A percentile compares a stretch with the other conserved stretches of the same genome.
Evolutionary conservation across 2,888 invertebrate species (phyloP).

Genomic region (Lepidochrysops patricia): DNA sequence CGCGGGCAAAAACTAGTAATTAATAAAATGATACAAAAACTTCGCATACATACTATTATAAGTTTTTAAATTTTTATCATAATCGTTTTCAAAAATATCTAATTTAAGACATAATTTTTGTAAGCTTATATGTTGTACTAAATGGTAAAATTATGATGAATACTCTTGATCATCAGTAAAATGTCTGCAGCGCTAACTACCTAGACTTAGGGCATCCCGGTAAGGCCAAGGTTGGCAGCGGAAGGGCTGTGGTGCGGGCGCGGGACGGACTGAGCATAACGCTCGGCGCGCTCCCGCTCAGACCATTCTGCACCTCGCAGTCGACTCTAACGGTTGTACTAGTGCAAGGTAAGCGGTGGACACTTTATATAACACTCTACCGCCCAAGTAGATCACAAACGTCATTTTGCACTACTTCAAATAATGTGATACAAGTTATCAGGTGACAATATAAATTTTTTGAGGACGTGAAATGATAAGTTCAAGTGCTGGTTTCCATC

Average conservation of each 20-base stretch:
- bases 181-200: constrained; percentile 33
- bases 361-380: constrained; percentile 42
- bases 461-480: constrained; percentile 60
- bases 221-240: constrained; percentile 70
- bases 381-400: constrained; percentile 33
- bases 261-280: constrained; percentile 65
- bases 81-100: too few relatives aligned
- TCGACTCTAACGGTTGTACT: constrained; percentile 73
- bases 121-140: too few relatives aligned
- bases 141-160: neutral
- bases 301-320: constrained; percentile 74
- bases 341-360: constrained; percentile 72
- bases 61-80: too few relatives aligned
- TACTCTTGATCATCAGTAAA: neutral
- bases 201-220: constrained; percentile 42
- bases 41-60: too few relatives aligned
- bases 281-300: constrained; percentile 64
- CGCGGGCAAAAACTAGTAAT: too few relatives aligned
- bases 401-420: constrained; percentile 36
- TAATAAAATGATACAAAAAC: too few relatives aligned
- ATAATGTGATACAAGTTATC: constrained; percentile 35
- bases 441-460: constrained; percentile 49
- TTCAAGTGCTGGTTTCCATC: constrained; percentile 53
- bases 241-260: constrained; percentile 59
- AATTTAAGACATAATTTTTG: neutral